Conservation (phyloP, 2,888 invertebrate species). For the Byasa hedistus region DNA sequence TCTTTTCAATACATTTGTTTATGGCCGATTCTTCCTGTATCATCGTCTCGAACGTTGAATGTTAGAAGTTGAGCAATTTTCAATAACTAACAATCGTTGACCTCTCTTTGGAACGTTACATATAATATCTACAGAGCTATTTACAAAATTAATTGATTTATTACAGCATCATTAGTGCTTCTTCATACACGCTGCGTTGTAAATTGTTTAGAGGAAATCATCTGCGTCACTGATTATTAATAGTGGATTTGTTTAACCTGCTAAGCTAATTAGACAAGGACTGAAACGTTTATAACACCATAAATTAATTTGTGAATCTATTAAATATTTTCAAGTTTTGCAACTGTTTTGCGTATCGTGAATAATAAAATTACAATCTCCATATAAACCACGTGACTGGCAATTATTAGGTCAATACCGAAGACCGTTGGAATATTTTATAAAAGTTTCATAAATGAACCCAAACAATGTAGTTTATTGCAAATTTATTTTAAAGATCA, state of each 20-base stretch:
- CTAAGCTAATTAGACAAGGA: slow-evolving; percentile 21
- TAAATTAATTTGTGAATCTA: slow-evolving; percentile 23
- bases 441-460: no score
- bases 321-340: slow-evolving; percentile 24
- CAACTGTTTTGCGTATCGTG: slow-evolving; percentile 28
- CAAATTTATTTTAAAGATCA: no score
- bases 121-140: slow-evolving; percentile 39
- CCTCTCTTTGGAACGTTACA: slow-evolving; percentile 52
- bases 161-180: slow-evolving; percentile 39
- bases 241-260: slow-evolving; percentile 26
- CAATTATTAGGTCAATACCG: background rate
- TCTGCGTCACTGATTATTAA: slow-evolving; percentile 21
- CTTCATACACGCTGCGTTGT: slow-evolving; percentile 23
- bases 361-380: background rate
- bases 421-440: no score
- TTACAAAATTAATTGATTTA: slow-evolving; percentile 53
- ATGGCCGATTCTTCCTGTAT: slow-evolving; percentile 42
- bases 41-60: slow-evolving; percentile 45
- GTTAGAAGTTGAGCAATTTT: slow-evolving; percentile 46
- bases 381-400: background rate
- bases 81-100: slow-evolving; percentile 53
- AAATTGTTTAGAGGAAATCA: slow-evolving; percentile 18
- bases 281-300: slow-evolving; percentile 13
- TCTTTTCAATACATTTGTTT: slow-evolving; percentile 45
- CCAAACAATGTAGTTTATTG: no score